Conservation (phyloP, 2,113 vertebrate species). For the Mesitornis unicolor region DNA sequence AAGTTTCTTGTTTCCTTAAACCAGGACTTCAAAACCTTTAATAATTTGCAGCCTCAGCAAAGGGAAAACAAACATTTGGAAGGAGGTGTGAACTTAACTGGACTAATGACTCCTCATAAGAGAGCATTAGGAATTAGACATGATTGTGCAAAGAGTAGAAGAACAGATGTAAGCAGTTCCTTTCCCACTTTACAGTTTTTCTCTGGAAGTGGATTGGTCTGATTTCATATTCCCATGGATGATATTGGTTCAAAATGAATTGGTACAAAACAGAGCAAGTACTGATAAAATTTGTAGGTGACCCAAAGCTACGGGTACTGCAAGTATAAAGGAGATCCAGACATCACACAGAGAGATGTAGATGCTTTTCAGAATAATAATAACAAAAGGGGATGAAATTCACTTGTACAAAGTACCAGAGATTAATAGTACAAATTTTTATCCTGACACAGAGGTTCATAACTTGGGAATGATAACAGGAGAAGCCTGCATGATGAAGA, state of each 20-base stretch:
- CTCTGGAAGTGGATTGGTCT: neutral
- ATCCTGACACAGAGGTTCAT: neutral
- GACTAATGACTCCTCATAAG: neutral
- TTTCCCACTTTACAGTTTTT: neutral
- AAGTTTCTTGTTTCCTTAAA: neutral
- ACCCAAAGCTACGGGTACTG: neutral
- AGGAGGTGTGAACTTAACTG: neutral
- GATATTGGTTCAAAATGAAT: neutral
- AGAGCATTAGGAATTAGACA: neutral
- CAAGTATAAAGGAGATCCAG: neutral
- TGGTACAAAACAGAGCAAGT: neutral
- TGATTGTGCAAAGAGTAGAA: neutral
- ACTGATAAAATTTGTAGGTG: neutral
- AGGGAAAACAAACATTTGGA: neutral
- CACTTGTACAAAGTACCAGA: neutral
- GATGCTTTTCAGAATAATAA: neutral
- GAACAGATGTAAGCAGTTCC: neutral
- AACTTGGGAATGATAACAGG: neutral
- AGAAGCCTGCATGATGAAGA: neutral
- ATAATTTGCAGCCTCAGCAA: neutral
- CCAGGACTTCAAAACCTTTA: neutral
- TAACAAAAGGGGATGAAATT: neutral
- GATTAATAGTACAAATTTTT: neutral
- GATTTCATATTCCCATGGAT: neutral
- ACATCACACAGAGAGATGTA: neutral